phyloP scores from a whole-genome alignment of 1,140 invertebrate species.

The Frieseomelitta varia region DNA sequence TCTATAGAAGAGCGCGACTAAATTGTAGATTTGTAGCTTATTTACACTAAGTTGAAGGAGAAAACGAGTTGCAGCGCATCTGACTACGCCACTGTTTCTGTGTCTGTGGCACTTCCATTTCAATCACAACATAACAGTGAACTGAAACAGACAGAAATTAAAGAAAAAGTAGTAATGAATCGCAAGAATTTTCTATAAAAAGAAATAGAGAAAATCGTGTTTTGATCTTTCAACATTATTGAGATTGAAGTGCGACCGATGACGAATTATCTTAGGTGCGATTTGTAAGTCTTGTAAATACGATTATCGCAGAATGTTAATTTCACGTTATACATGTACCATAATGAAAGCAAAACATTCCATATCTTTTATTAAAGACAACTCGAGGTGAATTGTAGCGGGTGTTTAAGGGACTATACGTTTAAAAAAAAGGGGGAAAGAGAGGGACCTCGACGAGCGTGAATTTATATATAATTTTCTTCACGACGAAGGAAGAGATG shows the following conservation, averaged over 20 bases:
- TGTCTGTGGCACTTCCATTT: constrained; percentile 69
- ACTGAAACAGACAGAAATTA: neutral
- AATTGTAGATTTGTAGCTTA: neutral
- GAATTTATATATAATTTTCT: too few species aligned
- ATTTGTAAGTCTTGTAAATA: constrained; percentile 81
- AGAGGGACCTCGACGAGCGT: neutral
- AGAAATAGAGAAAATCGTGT: neutral
- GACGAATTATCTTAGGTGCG: constrained; percentile 71
- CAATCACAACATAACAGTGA: neutral
- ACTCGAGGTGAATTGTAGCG: constrained; percentile 64
- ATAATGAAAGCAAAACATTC: constrained; percentile 79
- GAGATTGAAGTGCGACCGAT: constrained; percentile 69
- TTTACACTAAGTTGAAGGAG: neutral
- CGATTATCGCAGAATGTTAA: constrained; percentile 76
- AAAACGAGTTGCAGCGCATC: neutral
- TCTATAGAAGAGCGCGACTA: neutral
- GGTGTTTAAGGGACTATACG: constrained; percentile 58
- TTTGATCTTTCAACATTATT: neutral
- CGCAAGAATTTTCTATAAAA: neutral
- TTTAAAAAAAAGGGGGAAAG: constrained; percentile 15
- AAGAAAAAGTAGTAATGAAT: neutral
- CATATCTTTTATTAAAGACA: constrained; percentile 71
- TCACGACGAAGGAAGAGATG: neutral
- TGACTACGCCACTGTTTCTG: constrained; percentile 50
- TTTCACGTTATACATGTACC: constrained; percentile 78